A percentile compares a stretch with the other conserved stretches of the same genome.
Evolutionary conservation across 64 coral and sea anemone species (phyloP).

Genomic region (Pocillopora verrucosa): DNA sequence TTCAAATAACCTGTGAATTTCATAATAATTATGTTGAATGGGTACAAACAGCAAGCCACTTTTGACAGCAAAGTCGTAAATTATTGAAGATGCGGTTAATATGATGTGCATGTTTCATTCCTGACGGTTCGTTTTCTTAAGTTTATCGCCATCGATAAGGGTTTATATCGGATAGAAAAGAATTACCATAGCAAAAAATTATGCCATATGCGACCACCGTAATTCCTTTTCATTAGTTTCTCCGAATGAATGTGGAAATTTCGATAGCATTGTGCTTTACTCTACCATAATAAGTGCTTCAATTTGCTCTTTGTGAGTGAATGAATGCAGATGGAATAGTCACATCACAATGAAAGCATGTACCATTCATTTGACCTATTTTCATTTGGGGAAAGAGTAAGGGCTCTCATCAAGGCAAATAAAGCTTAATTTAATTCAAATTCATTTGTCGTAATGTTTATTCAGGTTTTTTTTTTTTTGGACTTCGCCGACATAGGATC

Average conservation of each 20-base stretch:
- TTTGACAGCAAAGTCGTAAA: neutral
- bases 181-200: neutral
- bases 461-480: constrained; percentile 19
- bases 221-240: neutral
- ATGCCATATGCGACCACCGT: neutral
- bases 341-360: neutral
- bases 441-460: constrained; percentile 44
- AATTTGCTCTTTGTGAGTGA: neutral
- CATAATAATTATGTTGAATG: no score
- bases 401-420: neutral
- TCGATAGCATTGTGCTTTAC: neutral
- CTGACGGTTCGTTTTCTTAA: neutral
- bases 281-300: neutral
- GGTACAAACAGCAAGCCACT: no score
- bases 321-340: neutral
- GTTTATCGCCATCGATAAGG: neutral
- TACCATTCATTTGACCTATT: neutral
- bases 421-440: constrained; percentile 37
- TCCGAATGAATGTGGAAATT: neutral
- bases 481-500: constrained; percentile 1
- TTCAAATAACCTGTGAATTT: no score
- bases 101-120: neutral
- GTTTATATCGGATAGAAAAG: neutral
- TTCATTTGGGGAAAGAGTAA: neutral
- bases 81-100: neutral